Conservation (phyloP, 2,888 invertebrate species). For the Macrophya annulata region DNA sequence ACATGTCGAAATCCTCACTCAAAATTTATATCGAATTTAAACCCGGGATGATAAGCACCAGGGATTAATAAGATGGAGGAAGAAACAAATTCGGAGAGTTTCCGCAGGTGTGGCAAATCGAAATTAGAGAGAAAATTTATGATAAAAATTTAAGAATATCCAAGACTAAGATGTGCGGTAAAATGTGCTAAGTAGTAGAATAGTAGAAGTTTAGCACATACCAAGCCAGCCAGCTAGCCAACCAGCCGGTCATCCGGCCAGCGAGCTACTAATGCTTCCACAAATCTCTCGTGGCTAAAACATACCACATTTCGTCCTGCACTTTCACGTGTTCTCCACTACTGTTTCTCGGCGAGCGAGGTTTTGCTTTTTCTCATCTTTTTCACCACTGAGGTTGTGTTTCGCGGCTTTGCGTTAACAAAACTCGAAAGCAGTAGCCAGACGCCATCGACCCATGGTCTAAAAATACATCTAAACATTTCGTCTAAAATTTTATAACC, state of each 20-base stretch:
- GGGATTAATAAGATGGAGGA: too few species aligned
- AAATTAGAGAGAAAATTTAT: too few species aligned
- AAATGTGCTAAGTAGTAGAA: background rate
- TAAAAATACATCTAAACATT: background rate
- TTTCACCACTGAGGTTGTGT: slow-evolving; percentile 6
- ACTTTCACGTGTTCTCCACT: slow-evolving; percentile 35
- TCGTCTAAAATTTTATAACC: background rate
- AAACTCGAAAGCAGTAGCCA: slow-evolving; percentile 16
- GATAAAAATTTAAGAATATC: background rate
- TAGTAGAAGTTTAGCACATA: background rate
- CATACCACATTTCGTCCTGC: slow-evolving; percentile 41
- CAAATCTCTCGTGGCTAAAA: slow-evolving; percentile 59
- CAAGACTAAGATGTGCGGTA: background rate
- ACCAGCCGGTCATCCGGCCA: slow-evolving; percentile 45
- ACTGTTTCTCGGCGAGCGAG: background rate
- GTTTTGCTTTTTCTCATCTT: background rate
- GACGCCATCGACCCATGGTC: slow-evolving; percentile 23
- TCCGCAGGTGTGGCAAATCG: too few species aligned
- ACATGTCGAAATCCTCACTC: background rate
- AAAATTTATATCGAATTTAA: background rate
- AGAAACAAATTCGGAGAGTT: too few species aligned
- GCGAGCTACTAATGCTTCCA: slow-evolving; percentile 62
- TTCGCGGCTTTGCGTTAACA: slow-evolving; percentile 6
- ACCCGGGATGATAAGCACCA: too few species aligned
- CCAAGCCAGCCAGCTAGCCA: background rate